Evolutionary conservation across 2,113 vertebrate genomes (phyloP).

Genomic region (Podocnemis expansa): DNA sequence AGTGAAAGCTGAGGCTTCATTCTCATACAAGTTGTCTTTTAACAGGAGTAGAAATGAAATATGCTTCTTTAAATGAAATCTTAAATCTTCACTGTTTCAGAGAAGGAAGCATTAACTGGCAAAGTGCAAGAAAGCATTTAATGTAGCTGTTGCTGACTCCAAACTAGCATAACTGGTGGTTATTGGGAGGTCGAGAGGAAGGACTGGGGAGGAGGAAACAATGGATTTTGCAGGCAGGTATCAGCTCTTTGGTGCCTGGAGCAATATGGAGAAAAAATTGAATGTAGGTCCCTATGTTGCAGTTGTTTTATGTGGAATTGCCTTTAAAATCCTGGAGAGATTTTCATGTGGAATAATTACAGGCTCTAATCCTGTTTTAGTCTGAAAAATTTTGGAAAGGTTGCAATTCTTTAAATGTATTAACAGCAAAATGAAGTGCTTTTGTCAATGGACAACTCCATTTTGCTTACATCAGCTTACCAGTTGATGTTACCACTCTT

Average conservation of each 20-base stretch:
- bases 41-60: not conserved
- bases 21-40: not conserved
- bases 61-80: not conserved
- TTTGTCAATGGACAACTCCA: not conserved
- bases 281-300: no score
- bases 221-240: not conserved
- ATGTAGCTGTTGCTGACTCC: slow-evolving; percentile 48
- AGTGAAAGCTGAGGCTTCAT: not conserved
- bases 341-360: not conserved
- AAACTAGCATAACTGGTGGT: slow-evolving; percentile 12
- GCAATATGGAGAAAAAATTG: no score
- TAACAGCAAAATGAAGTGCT: not conserved
- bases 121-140: not conserved
- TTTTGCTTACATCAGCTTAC: not conserved
- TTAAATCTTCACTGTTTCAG: not conserved
- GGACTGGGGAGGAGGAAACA: slow-evolving; percentile 22
- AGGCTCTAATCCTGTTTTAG: not conserved
- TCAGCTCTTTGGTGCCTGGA: not conserved
- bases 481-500: not conserved
- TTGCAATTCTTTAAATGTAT: not conserved
- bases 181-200: not conserved
- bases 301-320: not conserved
- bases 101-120: slow-evolving; percentile 27
- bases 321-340: not conserved
- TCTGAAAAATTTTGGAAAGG: not conserved